Evolutionary conservation across 1,140 invertebrate genomes (phyloP), one percentile per base, ranked within the genome.

Genomic region (Physella acuta): DNA sequence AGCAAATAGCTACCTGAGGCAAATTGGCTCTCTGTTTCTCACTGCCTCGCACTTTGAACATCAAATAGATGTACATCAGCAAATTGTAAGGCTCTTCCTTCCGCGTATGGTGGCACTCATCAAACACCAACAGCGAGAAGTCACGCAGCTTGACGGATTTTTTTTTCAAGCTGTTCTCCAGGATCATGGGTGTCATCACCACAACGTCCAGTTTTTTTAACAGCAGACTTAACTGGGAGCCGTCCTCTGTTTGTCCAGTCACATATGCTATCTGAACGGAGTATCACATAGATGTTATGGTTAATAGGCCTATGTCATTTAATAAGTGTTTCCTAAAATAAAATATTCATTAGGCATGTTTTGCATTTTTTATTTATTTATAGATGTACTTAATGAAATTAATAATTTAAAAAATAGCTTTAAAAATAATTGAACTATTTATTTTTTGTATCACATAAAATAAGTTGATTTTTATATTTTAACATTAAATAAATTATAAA

Each of bases 51-150:
- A 79, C 74, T 74, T 79, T 75, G 8, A 77, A 75, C 51, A 75
- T 67, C 3, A 80, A 36, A 68, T 82, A 83, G 30, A 66, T 68
- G 36, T 70, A 63, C 78, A 82, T 82, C 0, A 83, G 62, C 14
- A 59, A 76, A 60, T 77, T 81, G 71, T 83, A 85, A 0, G 82
- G 78, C 51, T 81, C 77, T 17, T 76, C 75, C 53, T 81, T 80
- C 26, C 68, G 66, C 14, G 81, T 79, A 51, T 85, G 81, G 55
- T 85, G 84, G 68, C 83, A 85, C 61, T 85, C 84, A 61, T 85
- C 84, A 30, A 83, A 71, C 16, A 83, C 71, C 17, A 83, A 31
- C 39, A 83, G 61, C 1, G 75, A 69, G 49, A 82, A 76, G 1
- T 68, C 69, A 17, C 33, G 49, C 4, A 80, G 26, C 3, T 61